Base-by-base conservation (phyloP, 2,888 invertebrate species). In the Helobdella robusta region DNA sequence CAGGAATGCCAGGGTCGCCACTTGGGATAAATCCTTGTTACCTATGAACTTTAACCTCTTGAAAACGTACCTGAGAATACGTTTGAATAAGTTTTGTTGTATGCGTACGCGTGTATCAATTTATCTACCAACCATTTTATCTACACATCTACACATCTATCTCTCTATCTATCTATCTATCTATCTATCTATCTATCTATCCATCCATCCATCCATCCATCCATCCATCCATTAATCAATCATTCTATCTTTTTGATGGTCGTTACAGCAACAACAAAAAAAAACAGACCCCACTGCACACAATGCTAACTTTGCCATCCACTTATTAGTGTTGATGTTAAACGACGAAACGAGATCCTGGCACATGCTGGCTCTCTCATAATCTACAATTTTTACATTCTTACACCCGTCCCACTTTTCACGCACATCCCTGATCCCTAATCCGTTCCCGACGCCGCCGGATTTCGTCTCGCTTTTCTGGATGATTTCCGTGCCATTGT, bases 251-350 rank as follows among this genome's bases (percentile, higher is more conserved):
- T 25, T 25, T 4, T 20, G 58, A 11, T 8, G 8, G 8, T 25
- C 58, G 30, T 28, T 58, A 15, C 6, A 44, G 40, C 23, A 44
- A 11, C 18, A n/a, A 59, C 40, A 34, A 50, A 52, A 50, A 60
- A 30, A 35, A 32, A 46, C 34, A 59, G 18, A 34, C 34, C 20
- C 6, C 15, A 32, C 18, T 15, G 15, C 52, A 50, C 32, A n/a
- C 11, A 15, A 11, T 54, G 67, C 70, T 78, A 74, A 84, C 81
- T 91, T 89, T 0, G 88, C 88, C 66, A 92, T 89, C 88, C 95
- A 97, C 64, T 86, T 84, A 80, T 97, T 97, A 0, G 97, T 97
- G 79, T 94, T 94, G 68, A 88, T 88, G 79, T 97, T 97, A 80
- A 97, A 97, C 48, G 92, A 89, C 67, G 85, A 84, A 54, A 97